phyloP scores from a whole-genome alignment of 2,113 vertebrate species.

The Murina feae region DNA sequence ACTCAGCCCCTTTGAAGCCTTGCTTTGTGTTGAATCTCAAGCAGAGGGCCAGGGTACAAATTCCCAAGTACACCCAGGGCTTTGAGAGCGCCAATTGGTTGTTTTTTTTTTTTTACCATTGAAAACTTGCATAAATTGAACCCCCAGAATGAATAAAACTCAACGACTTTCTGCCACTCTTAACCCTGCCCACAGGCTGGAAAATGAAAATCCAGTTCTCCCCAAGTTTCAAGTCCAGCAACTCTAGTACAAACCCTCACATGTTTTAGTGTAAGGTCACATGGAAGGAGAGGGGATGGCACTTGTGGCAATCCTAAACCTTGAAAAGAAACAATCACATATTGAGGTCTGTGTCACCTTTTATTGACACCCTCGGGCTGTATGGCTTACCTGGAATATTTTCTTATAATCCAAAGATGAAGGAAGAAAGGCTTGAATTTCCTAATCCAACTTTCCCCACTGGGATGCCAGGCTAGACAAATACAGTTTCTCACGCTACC shows the following conservation, averaged over 20 bases:
- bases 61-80: constrained; percentile 27
- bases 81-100: not conserved
- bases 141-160: not conserved
- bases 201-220: not conserved
- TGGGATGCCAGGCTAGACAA: not conserved
- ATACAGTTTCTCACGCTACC: not conserved
- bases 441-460: not conserved
- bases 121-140: constrained; percentile 24
- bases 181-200: not conserved
- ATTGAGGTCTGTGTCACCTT: not conserved
- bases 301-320: not conserved
- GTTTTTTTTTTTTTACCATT: constrained; percentile 21
- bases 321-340: not conserved
- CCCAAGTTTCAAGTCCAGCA: not conserved
- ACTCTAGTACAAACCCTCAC: not conserved
- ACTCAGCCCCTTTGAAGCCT: not conserved
- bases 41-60: not conserved
- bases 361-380: not conserved
- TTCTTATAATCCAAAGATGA: not conserved
- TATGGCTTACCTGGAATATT: not conserved
- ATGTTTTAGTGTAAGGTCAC: not conserved
- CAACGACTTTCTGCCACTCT: not conserved
- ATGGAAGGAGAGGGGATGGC: not conserved
- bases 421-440: not conserved
- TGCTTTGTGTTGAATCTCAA: not conserved